These are phyloP conservation scores for Hydra vulgaris DNA, from an alignment of 30 jellyfish, hydroid and myxozoan genomes.

Conservation along the genomic window DNA sequence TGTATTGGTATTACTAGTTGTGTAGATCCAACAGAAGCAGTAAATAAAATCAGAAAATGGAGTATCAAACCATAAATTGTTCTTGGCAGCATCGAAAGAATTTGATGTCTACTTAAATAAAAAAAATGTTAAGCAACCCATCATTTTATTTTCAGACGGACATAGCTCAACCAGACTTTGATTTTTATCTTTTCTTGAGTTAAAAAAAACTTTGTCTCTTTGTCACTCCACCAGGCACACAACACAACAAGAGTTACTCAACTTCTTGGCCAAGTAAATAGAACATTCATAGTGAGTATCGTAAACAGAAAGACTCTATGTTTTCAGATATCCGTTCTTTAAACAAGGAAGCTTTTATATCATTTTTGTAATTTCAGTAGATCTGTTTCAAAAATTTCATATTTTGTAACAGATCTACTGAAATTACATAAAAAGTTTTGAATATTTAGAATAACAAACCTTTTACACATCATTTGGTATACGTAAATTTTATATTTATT, in stretches of 20 bases:
- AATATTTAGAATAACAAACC: too few species aligned
- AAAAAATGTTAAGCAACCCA: neutral
- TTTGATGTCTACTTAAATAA: slow-evolving; percentile 1
- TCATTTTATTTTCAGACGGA: slow-evolving; percentile 7
- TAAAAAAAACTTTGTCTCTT: neutral
- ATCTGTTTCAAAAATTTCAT: too few species aligned
- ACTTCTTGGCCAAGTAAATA: slow-evolving; percentile 15
- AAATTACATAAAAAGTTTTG: too few species aligned
- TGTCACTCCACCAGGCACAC: slow-evolving; percentile 24
- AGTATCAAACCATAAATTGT: neutral
- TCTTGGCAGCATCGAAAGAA: neutral
- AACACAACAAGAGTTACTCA: slow-evolving; percentile 18
- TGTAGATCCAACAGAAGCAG: slow-evolving; percentile 4
- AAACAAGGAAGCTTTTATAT: slow-evolving; percentile 11
- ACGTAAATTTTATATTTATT: too few species aligned
- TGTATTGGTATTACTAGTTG: neutral
- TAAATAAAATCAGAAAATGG: slow-evolving; percentile 2
- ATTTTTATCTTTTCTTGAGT: neutral
- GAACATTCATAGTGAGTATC: slow-evolving; percentile 2
- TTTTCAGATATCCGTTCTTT: neutral
- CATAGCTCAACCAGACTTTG: slow-evolving; percentile 6
- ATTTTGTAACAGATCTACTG: too few species aligned
- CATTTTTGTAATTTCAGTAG: too few species aligned
- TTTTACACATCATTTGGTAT: too few species aligned
- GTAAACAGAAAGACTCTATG: neutral